phyloP scores from a whole-genome alignment of 2,888 invertebrate genomes.

The Chloromyia formosa region DNA sequence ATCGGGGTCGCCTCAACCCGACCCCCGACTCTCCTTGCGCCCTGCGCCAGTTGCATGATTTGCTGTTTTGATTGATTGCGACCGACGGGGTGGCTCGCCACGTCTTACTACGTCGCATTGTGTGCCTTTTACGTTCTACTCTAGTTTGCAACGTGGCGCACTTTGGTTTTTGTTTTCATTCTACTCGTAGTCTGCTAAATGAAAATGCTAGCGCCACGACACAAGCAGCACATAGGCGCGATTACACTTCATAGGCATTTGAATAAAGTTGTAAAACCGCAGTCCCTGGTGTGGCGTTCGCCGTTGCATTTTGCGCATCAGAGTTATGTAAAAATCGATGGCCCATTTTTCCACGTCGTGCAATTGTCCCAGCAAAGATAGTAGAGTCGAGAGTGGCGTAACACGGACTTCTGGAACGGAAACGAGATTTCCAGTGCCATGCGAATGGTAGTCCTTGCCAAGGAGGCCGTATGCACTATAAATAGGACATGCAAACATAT shows the following conservation, averaged over 20 bases:
- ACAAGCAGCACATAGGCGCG: background rate
- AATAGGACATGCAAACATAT: too few relatives aligned
- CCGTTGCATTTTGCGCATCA: background rate
- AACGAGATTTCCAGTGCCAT: too few relatives aligned
- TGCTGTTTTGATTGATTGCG: background rate
- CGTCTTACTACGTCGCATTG: conserved; percentile 3
- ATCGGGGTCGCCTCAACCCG: background rate
- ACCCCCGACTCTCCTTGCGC: background rate
- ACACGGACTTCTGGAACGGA: too few relatives aligned
- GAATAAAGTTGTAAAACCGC: background rate
- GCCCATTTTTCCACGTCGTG: background rate
- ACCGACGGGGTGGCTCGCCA: background rate
- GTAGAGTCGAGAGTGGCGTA: too few relatives aligned
- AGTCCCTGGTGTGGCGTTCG: background rate
- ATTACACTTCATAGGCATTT: background rate
- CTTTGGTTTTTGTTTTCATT: background rate
- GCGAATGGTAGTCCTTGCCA: too few relatives aligned
- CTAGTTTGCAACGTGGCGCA: background rate
- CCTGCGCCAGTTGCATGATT: background rate
- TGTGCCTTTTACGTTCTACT: background rate
- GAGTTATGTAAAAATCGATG: conserved; percentile 1
- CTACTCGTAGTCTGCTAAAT: background rate
- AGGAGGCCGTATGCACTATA: too few relatives aligned
- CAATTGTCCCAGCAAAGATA: background rate
- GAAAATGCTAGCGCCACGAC: background rate